Evolutionary conservation across 2,797 vertebrate species (phyloP).

Genomic region (Danionella dracula): DNA sequence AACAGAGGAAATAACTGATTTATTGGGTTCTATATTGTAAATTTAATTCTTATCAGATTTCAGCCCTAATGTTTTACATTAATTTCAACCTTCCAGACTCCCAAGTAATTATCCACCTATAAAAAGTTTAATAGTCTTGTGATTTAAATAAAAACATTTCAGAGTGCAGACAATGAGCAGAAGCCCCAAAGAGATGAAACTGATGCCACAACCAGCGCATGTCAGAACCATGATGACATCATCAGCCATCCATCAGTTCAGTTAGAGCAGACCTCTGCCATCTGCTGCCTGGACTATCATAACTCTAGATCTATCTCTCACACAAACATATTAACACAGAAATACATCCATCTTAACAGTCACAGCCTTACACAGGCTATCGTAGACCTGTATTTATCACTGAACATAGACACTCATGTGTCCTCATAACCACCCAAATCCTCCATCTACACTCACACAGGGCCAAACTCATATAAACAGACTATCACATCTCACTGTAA

Average conservation of each 20-base stretch:
- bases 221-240: constrained; percentile 95
- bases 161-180: constrained; percentile 72
- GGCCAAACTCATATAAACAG: constrained; percentile 53
- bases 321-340: constrained; percentile 55
- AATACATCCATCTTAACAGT: constrained; percentile 72
- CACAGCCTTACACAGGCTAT: constrained; percentile 51
- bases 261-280: constrained; percentile 82
- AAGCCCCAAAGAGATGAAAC: constrained; percentile 86
- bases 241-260: constrained; percentile 90
- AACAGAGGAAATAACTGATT: no score
- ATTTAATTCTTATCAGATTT: neutral
- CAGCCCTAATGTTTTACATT: neutral
- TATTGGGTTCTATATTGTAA: no score
- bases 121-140: neutral
- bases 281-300: constrained; percentile 76
- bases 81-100: neutral
- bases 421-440: constrained; percentile 7
- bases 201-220: constrained; percentile 77
- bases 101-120: no score
- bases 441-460: constrained; percentile 43
- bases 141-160: constrained; percentile 13
- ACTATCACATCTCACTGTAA: constrained; percentile 58
- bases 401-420: constrained; percentile 57
- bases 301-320: constrained; percentile 39
- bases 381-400: constrained; percentile 74